Evolutionary conservation across 2,113 vertebrate species (phyloP).

Genomic region (Colistium nudipinnis): DNA sequence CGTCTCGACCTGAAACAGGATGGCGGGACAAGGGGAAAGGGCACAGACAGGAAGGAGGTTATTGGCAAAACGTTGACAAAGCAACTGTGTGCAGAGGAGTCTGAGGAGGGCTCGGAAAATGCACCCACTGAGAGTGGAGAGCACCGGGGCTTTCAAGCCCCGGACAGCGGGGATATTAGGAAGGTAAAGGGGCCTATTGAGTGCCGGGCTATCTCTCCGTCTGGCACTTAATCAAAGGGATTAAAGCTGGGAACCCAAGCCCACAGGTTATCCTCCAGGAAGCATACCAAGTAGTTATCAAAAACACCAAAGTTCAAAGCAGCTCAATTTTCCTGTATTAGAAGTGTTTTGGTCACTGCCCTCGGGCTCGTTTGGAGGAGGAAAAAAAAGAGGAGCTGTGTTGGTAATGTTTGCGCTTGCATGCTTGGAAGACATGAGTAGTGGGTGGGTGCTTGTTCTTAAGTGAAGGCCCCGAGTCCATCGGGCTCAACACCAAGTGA

Average conservation of each 20-base stretch:
- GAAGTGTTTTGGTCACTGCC: constrained; percentile 91
- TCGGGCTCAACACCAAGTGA: constrained; percentile 66
- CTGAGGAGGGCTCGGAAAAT: constrained; percentile 75
- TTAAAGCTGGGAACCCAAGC: constrained; percentile 95
- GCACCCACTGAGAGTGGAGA: constrained; percentile 84
- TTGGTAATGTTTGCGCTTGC: constrained; percentile 92
- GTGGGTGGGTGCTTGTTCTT: constrained; percentile 62
- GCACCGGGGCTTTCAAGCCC: constrained; percentile 85
- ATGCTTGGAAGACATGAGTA: constrained; percentile 78
- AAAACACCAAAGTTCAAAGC: constrained; percentile 99
- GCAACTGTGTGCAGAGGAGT: constrained; percentile 83
- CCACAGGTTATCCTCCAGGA: constrained; percentile 99
- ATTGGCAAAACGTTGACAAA: constrained; percentile 77
- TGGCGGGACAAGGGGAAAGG: constrained; percentile 62
- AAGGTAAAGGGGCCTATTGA: constrained; percentile 88
- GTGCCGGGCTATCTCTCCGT: constrained; percentile 90
- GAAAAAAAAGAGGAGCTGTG: constrained; percentile 86
- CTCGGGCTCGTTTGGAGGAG: constrained; percentile 89
- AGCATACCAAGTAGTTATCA: constrained; percentile 99
- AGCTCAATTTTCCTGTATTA: constrained; percentile 97
- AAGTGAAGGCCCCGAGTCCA: constrained; percentile 73
- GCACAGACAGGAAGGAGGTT: constrained; percentile 61
- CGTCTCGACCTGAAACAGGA: constrained; percentile 86
- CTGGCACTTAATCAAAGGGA: constrained; percentile 99
- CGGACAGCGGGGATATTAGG: constrained; percentile 82